Evolutionary conservation across 2,888 invertebrate species (phyloP).

Genomic region (Desoria tigrina): DNA sequence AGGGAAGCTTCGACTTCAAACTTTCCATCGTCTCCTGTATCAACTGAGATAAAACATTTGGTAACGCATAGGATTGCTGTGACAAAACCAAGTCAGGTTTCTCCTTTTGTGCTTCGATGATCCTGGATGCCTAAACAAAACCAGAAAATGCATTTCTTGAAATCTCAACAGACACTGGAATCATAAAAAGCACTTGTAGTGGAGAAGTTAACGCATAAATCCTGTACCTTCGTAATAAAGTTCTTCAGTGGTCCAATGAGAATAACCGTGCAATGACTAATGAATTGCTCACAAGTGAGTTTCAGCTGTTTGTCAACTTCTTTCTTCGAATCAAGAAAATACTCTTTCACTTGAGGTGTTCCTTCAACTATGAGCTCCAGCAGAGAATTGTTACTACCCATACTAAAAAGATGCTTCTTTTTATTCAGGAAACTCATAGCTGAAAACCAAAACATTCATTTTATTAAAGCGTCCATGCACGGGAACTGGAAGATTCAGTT

Average conservation of each 20-base stretch:
- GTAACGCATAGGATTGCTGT: constrained; percentile 53
- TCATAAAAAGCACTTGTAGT: constrained; percentile 1
- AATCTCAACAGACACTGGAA: neutral
- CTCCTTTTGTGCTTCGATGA: constrained; percentile 74
- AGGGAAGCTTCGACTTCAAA: constrained; percentile 75
- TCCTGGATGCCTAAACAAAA: constrained; percentile 57
- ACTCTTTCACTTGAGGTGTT: constrained; percentile 89
- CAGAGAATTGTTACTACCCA: constrained; percentile 85
- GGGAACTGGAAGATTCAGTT: constrained; percentile 6
- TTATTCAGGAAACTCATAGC: constrained; percentile 65
- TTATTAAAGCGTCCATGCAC: constrained; percentile 8
- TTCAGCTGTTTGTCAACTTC: constrained; percentile 93
- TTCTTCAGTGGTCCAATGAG: constrained; percentile 73
- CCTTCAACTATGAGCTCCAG: constrained; percentile 90
- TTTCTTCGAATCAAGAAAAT: constrained; percentile 69
- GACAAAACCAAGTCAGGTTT: constrained; percentile 55
- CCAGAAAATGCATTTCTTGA: constrained; percentile 17
- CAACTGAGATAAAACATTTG: constrained; percentile 50
- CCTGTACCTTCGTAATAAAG: constrained; percentile 71
- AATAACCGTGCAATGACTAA: constrained; percentile 73
- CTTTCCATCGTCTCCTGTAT: constrained; percentile 52
- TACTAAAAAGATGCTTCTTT: constrained; percentile 80
- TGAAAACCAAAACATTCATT: constrained; percentile 43
- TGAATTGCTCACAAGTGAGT: constrained; percentile 83
- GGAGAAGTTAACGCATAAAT: constrained; percentile 21